Conservation (phyloP, 2,113 vertebrate species). For the Upupa epops region DNA sequence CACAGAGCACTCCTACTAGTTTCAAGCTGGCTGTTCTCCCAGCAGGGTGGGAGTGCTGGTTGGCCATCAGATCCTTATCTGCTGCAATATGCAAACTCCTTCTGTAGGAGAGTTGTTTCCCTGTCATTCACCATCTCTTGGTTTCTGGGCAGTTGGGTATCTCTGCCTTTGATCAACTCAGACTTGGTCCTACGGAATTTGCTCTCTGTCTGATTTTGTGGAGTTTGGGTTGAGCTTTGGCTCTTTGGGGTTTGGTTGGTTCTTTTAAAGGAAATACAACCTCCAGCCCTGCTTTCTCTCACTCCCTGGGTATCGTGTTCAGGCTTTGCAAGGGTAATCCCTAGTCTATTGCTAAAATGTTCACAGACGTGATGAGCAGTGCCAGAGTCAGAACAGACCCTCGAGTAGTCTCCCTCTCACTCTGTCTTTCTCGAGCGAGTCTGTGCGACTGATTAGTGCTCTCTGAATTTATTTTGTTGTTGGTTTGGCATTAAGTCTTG, state of each 20-base stretch:
- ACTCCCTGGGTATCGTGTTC: neutral
- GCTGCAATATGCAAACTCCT: neutral
- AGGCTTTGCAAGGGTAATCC: neutral
- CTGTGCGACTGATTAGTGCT: neutral
- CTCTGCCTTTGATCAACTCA: neutral
- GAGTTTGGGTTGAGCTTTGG: neutral
- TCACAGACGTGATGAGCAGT: neutral
- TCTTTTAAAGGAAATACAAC: neutral
- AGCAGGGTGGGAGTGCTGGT: neutral
- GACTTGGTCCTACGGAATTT: neutral
- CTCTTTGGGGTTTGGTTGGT: neutral
- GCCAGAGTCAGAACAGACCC: neutral
- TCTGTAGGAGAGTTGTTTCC: neutral
- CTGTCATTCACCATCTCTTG: neutral
- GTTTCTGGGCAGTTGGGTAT: neutral
- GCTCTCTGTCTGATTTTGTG: neutral
- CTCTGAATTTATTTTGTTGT: neutral
- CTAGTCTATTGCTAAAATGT: neutral
- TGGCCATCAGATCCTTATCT: neutral
- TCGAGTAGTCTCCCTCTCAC: neutral
- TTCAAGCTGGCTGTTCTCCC: neutral
- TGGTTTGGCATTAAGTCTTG: neutral
- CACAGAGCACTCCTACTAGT: neutral
- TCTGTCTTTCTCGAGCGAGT: neutral
- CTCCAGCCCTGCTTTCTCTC: neutral